Conservation (phyloP, 2,797 vertebrate genomes). For the Crotalus adamanteus region DNA sequence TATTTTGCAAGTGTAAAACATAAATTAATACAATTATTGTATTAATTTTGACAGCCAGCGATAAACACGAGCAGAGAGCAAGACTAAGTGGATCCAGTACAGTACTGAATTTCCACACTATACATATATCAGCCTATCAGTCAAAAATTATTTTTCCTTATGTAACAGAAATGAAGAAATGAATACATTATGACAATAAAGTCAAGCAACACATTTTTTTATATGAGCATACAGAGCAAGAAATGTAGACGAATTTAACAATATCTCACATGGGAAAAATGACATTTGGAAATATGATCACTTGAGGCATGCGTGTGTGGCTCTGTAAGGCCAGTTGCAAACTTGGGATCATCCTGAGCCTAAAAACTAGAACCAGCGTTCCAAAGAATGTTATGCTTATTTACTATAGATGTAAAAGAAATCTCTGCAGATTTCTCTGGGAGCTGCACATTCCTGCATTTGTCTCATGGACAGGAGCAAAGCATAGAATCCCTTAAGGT, state of each 20-base stretch:
- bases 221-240: background rate
- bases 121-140: background rate
- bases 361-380: background rate
- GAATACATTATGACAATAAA: background rate
- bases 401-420: background rate
- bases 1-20: background rate
- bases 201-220: background rate
- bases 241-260: background rate
- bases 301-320: background rate
- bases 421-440: background rate
- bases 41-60: background rate
- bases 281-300: background rate
- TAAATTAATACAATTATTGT: background rate
- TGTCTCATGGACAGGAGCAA: background rate
- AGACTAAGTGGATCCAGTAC: background rate
- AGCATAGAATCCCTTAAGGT: background rate
- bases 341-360: background rate
- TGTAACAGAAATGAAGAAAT: background rate
- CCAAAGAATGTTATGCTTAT: background rate
- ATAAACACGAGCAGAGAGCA: background rate
- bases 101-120: background rate
- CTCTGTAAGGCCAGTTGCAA: background rate
- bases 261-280: background rate
- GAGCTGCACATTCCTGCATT: background rate
- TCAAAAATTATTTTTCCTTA: background rate